Base-by-base conservation (phyloP, 92 coral and sea anemone species). In the Pocillopora grandis region DNA sequence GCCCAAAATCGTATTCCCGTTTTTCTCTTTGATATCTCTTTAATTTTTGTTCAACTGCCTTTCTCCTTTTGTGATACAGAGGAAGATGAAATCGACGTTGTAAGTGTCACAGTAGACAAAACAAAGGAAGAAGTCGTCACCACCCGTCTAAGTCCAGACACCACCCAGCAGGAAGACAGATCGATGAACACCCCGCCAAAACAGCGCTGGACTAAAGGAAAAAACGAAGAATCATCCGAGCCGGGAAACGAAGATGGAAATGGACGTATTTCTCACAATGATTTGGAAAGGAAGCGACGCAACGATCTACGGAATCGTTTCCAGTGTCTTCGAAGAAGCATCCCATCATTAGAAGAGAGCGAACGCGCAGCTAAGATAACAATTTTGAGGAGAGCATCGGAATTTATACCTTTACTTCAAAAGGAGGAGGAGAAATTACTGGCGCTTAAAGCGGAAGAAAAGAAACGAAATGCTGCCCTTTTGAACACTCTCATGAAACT, bases 41-140 rank as follows among this genome's bases (percentile, higher is more conserved):
- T 35, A 1, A 36, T n/a, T 20, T 70, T 17, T 23, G 19, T 14
- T 15, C 42, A 35, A n/a, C 33, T 70, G 20, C 33, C 9, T 0
- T 37, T 70, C 9, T 70, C 42, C 17, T 68, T 13, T 68, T 66
- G 4, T 49, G 10, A 84, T 65, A 52, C 91, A 91, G 94, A 91
- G 15, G 97, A 93, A 73, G 97, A 88, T 58, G 91, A 93, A 82
- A 91, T 93, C 56, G 97, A 93, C 74, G 97, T 93, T 19, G 97
- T 93, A 20, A 80, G 90, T 7, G 80, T 91, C 12, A 37, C 81
- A 21, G 84, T 27, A 12, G 70, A 62, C 72, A 52, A 80, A 85
- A 48, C 71, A 76, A 71, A 71, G 35, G 69, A 55, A 36, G 69
- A 62, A 17, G 52, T 7, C 52, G 52, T 7, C 52, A 57, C 65